These are phyloP conservation scores for Gryllus bimaculatus DNA, from an alignment of 1,140 invertebrate genomes.

Conservation along the genomic window DNA sequence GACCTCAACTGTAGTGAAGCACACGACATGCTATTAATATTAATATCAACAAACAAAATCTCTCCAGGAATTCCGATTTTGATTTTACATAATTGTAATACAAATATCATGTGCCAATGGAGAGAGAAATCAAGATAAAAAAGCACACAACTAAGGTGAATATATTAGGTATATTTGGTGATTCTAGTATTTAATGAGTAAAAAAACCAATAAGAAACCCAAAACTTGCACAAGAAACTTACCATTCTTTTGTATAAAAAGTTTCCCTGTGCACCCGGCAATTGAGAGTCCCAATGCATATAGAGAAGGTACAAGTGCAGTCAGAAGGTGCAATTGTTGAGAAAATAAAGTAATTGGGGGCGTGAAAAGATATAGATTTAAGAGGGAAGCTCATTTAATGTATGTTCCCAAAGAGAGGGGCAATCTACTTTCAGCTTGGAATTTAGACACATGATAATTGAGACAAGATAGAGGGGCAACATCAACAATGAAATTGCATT, in stretches of 20 bases:
- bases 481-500: constrained; percentile 6
- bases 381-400: constrained; percentile 14
- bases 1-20: background rate
- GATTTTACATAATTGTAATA: constrained; percentile 8
- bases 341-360: constrained; percentile 16
- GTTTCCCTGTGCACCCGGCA: constrained; percentile 25
- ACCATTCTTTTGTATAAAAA: constrained; percentile 25
- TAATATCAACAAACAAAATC: background rate
- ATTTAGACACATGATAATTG: constrained; percentile 13
- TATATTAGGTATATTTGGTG: constrained; percentile 19
- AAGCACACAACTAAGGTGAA: constrained; percentile 21
- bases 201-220: constrained; percentile 19
- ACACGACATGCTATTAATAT: constrained; percentile 13
- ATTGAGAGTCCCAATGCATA: constrained; percentile 24
- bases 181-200: constrained; percentile 18
- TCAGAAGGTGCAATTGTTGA: constrained; percentile 23
- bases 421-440: constrained; percentile 15
- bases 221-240: constrained; percentile 22
- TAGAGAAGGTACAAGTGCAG: constrained; percentile 24
- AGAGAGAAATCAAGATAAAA: constrained; percentile 6
- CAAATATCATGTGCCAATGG: background rate
- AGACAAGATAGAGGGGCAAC: constrained; percentile 11
- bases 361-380: constrained; percentile 19
- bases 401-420: constrained; percentile 10
- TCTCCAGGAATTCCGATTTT: background rate